phyloP scores from a whole-genome alignment of 1,140 invertebrate genomes.

The Argopecten irradians region DNA sequence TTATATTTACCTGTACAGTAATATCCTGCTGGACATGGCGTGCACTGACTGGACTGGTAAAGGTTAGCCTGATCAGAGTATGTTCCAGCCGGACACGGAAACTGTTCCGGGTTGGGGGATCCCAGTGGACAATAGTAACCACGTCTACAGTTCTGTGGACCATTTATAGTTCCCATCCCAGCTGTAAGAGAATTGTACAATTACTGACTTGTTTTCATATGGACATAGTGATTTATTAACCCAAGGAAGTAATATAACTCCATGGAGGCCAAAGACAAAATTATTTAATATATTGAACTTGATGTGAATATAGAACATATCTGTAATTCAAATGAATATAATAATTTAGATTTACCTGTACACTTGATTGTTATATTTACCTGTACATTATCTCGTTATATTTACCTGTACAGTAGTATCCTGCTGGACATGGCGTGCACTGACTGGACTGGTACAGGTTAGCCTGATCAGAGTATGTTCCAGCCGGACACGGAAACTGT shows the following conservation, averaged over 20 bases:
- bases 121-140: conserved; percentile 72
- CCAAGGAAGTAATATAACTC: too few species aligned
- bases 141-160: conserved; percentile 64
- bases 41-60: conserved; percentile 65
- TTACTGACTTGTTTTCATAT: too few species aligned
- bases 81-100: conserved; percentile 72
- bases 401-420: conserved; percentile 72
- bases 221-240: too few species aligned
- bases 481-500: conserved; percentile 70
- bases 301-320: too few species aligned
- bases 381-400: neutral
- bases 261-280: neutral
- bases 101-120: conserved; percentile 66
- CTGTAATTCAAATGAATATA: too few species aligned
- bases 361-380: neutral
- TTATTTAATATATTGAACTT: neutral
- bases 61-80: conserved; percentile 64
- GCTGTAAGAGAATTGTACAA: neutral
- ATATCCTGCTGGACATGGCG: conserved; percentile 61
- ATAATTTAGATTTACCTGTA: too few species aligned
- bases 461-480: conserved; percentile 65
- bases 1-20: conserved; percentile 69
- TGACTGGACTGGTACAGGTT: conserved; percentile 63
- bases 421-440: conserved; percentile 67
- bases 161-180: neutral